Evolutionary conservation across 2,113 vertebrate genomes (phyloP), one percentile per base, ranked within the genome.

Genomic region (Tachycineta bicolor): DNA sequence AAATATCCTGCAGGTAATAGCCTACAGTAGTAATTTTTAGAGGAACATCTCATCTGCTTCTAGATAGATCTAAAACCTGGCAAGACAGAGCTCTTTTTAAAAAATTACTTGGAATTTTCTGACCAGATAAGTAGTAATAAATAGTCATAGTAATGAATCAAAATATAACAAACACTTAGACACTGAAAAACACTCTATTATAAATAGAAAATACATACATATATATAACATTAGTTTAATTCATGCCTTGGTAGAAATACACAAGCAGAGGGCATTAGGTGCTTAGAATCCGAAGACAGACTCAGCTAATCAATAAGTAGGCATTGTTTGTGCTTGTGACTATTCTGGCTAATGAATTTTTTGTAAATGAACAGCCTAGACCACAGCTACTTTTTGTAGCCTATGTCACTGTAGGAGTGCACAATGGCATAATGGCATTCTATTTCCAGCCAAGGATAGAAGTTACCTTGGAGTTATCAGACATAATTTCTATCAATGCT

Each of bases 391-490:
- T 71, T 91, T 96, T 65, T 74, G 63, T 50, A 76, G 34, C 70
- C 52, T 70, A 9, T 46, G 18, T 39, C 93, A 29, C 83, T 87
- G 41, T 23, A 59, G 49, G 21, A 87, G 71, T 28, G 75, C 77
- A 92, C 84, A 95, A 89, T 76, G 44, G 53, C 76, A 83, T 81
- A 67, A 83, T 29, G 52, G 58, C 41, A 94, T 95, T 96, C 52
- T 91, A 88, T 90, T 71, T 62, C 52, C 70, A 67, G 33, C n/a
- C 58, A 91, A 49, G 82, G 89, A 94, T 39, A 86, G 93, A 86
- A 82, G 94, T 88, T 97, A 97, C 76, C 75, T 93, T 95, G 55
- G 83, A 95, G 55, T 89, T 96, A 96, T 90, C 87, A 87, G 93
- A 87, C 92, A 67, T 90, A 95, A 90, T 82, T 97, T 95, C 95